Conservation (phyloP, 1,140 invertebrate species). For the Wiebesia pumilae region DNA sequence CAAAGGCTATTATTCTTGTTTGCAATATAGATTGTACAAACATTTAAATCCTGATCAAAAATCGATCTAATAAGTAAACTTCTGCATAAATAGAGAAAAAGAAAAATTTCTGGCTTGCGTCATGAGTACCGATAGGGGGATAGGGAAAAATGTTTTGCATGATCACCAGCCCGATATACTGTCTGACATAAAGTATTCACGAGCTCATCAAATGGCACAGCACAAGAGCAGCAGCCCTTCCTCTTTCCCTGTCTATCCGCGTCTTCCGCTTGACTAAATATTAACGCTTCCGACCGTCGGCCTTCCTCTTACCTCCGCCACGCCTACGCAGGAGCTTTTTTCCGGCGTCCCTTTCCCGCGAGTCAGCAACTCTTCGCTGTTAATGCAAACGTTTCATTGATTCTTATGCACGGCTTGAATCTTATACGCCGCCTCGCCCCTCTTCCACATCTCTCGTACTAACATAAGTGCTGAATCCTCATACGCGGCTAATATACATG, state of each 20-base stretch:
- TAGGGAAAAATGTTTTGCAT: neutral
- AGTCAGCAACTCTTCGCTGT: neutral
- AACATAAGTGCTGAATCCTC: no score
- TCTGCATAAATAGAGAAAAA: neutral
- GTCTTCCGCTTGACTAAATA: conserved; percentile 48
- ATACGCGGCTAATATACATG: no score
- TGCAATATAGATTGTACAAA: neutral
- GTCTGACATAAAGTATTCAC: neutral
- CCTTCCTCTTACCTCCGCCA: neutral
- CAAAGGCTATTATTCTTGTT: neutral
- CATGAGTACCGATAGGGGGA: no score
- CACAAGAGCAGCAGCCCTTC: neutral
- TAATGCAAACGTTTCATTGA: conserved; percentile 41
- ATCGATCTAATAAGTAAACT: neutral
- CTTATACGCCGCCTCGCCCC: neutral
- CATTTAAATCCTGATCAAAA: neutral
- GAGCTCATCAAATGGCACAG: neutral
- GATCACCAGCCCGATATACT: neutral
- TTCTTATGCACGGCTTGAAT: neutral
- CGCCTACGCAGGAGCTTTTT: conserved; percentile 29
- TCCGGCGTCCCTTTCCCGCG: conserved; percentile 21
- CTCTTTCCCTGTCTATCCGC: conserved; percentile 36
- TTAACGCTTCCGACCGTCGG: neutral
- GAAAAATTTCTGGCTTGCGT: neutral
- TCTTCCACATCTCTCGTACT: no score